phyloP scores from a whole-genome alignment of 2,113 vertebrate species.

The Sprattus sprattus region DNA sequence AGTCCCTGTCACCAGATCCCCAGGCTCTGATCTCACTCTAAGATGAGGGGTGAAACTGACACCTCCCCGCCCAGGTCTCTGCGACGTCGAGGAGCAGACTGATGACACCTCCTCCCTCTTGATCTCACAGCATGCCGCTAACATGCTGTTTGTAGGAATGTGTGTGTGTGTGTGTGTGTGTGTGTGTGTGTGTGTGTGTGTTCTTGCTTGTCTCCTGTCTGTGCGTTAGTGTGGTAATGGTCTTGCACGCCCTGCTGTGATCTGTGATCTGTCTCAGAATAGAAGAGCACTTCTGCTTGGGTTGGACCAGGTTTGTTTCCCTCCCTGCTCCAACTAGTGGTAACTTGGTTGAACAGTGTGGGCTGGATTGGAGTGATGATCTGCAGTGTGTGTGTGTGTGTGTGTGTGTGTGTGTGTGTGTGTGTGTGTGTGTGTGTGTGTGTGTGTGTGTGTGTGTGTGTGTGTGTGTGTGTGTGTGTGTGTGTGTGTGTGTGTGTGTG shows the following conservation, averaged over 20 bases:
- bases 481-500: constrained; percentile 30
- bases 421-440: constrained; percentile 30
- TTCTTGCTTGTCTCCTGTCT: constrained; percentile 3
- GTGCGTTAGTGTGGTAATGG: constrained; percentile 18
- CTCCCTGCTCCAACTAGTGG: neutral
- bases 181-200: neutral
- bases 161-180: neutral
- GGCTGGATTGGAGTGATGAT: neutral
- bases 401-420: constrained; percentile 29
- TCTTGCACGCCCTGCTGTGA: constrained; percentile 1
- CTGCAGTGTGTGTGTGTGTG: constrained; percentile 23
- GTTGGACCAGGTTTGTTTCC: neutral
- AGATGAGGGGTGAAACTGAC: neutral
- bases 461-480: constrained; percentile 30
- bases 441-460: constrained; percentile 31
- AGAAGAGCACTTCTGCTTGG: neutral
- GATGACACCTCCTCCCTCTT: neutral
- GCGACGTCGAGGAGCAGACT: neutral
- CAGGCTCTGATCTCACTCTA: neutral
- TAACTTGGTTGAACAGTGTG: neutral
- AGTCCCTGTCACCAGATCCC: neutral
- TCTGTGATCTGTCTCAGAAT: neutral
- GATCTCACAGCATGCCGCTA: neutral
- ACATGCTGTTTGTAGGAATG: neutral
- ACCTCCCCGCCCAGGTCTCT: neutral